Base-by-base conservation (phyloP, 2,797 vertebrate species). In the Peromyscus attwateri region DNA sequence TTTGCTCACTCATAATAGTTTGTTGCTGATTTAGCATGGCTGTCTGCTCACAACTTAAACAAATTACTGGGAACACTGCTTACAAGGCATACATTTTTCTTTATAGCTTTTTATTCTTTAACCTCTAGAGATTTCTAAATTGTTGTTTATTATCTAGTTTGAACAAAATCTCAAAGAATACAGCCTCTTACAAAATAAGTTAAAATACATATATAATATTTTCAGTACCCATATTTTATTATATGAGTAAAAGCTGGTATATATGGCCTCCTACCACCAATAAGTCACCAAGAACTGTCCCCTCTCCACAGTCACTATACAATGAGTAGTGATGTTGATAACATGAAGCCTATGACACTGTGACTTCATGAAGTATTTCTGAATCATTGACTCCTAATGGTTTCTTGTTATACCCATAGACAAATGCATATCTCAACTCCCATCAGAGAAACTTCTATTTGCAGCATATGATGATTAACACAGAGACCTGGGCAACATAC, bases 31-130 rank as follows among this genome's bases (percentile, higher is more conserved):
- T 80, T 79, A 94, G 87, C 96, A 87, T 80, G 87, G n/a, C 93
- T 97, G 84, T 92, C 83, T 94, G 21, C n/a, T 97, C 55, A 79
- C 49, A 95, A 88, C 31, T 93, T 97, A 97, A 96, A 96, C 77
- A 95, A 92, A 97, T 96, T 95, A 93, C 62, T 90, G 84, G 66
- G 93, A 96, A 92, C 84, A 94, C 55, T 97, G 95, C 92, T 97
- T 96, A 89, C 43, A 85, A 97, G 80, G 71, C 92, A 96, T 49
- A 93, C 49, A 76, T 81, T 96, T 96, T 96, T 93, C 91, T 98
- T 96, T 95, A 91, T 84, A 96, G 66, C 34, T 60, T 55, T 96
- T 95, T 96, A 75, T 94, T 96, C 75, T 94, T 96, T 95, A 96
- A 96, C 76, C 40, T 81, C 66, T 95, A 17, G 52, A 37, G 46